phyloP scores from a whole-genome alignment of 2,888 invertebrate genomes.

The Hedychridium roseum region DNA sequence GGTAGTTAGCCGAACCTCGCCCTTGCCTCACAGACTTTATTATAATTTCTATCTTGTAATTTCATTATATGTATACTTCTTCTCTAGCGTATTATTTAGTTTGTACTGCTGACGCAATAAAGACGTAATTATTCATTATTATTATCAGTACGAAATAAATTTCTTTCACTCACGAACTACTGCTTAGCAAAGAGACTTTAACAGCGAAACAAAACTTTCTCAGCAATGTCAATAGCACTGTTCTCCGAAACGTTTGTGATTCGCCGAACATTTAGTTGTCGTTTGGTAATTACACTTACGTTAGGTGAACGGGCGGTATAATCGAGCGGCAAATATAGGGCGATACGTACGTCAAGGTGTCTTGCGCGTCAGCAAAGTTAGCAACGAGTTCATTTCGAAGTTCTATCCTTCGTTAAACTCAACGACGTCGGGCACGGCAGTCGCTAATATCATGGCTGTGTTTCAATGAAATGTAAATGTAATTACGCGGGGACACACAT shows the following conservation, averaged over 20 bases:
- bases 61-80: too few species aligned
- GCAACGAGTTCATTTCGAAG: constrained; percentile 1
- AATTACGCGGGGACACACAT: constrained; percentile 14
- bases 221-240: too few species aligned
- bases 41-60: too few species aligned
- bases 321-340: not conserved
- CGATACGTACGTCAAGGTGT: not conserved
- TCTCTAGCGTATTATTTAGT: too few species aligned
- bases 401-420: constrained; percentile 6
- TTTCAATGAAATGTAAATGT: constrained; percentile 24
- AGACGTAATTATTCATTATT: too few species aligned
- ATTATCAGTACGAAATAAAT: too few species aligned
- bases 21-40: not conserved
- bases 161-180: too few species aligned
- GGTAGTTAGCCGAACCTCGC: not conserved
- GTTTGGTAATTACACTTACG: not conserved
- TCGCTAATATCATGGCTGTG: constrained; percentile 10
- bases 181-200: too few species aligned
- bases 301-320: not conserved
- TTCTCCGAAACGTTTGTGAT: too few species aligned
- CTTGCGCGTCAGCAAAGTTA: not conserved
- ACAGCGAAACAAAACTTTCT: too few species aligned
- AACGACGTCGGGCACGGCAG: not conserved
- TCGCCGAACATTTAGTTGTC: too few species aligned
- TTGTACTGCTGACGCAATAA: too few species aligned